Conservation (phyloP, 1,140 invertebrate species). For the Papilio helenus region DNA sequence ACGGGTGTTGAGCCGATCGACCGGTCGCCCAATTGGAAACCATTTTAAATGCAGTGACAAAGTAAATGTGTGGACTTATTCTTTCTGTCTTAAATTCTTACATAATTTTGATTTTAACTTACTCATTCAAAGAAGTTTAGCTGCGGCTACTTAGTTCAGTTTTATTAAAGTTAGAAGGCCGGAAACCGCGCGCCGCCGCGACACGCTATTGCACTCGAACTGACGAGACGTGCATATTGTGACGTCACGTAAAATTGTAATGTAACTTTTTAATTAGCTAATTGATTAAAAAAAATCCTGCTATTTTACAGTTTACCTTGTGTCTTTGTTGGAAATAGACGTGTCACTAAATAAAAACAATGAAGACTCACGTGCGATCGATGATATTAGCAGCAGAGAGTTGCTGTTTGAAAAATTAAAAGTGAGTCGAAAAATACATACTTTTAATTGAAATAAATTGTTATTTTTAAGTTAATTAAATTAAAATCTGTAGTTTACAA, state of each 20-base stretch:
- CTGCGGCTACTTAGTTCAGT: constrained; percentile 23
- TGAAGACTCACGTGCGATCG: background rate
- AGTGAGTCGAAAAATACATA: too few relatives aligned
- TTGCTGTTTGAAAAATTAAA: too few relatives aligned
- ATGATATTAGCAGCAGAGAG: too few relatives aligned
- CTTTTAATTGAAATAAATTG: too few relatives aligned
- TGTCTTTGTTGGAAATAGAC: background rate
- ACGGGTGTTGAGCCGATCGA: too few relatives aligned
- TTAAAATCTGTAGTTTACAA: background rate
- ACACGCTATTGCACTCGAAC: constrained; percentile 31
- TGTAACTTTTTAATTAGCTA: background rate
- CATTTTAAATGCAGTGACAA: background rate
- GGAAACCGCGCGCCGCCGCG: background rate
- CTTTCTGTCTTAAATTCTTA: background rate
- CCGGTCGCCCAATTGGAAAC: background rate
- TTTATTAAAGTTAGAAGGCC: constrained; percentile 8
- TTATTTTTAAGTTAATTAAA: background rate
- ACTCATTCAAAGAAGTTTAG: background rate
- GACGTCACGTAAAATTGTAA: background rate
- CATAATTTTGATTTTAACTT: constrained; percentile 22
- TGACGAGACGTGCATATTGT: constrained; percentile 10
- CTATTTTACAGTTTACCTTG: background rate
- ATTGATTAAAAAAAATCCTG: background rate
- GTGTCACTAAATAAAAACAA: background rate
- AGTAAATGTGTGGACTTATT: background rate